Evolutionary conservation across 2,113 vertebrate genomes (phyloP), one percentile per base, ranked within the genome.

Genomic region (Varanus salvator): DNA sequence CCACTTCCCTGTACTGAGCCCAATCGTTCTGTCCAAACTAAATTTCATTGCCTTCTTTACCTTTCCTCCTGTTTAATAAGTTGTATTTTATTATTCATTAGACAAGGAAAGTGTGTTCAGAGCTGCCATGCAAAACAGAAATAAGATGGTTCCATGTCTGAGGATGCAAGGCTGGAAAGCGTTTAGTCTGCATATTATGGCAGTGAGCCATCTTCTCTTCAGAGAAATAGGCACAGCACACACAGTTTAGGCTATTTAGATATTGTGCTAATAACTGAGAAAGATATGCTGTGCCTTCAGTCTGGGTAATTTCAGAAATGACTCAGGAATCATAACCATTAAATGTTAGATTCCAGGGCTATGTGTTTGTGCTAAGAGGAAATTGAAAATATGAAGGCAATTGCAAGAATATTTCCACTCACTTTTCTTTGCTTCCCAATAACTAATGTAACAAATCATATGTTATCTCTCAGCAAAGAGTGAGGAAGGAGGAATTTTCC

Each of bases 301-400:
- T 52, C 72, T 78, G 60, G 38, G 25, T 77, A 77, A 23, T 50
- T 23, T 81, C 71, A 34, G 29, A 76, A 76, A 75, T 82, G 15
- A 82, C 64, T 80, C 31, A 19, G 90, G 82, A 89, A 88, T 1
- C 72, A 2, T 85, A 90, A 75, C n/a, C 44, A 84, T 84, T 48
- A 76, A 48, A 76, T 75, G 57, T 11, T 76, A 74, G 31, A 89
- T 84, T 76, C 74, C 29, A 52, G 27, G 44, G 25, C 31, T 72
- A 48, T 72, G 29, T 84, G n/a, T 44, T 88, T 82, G n/a, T 44
- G 17, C 68, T 81, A 57, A 44, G 78, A 72, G 54, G 66, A 82
- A 54, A 60, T 19, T n/a, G 64, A 68, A 57, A 80, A 44, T 23
- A n/a, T 74, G 50, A 34, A 60, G 60, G 52, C 75, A n/a, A 64